Percentiles rank a stretch among this genome's conserved stretches.
These are phyloP conservation scores for Acanthiza pusilla DNA, from an alignment of 2,797 vertebrate genomes.

Conservation along the genomic window DNA sequence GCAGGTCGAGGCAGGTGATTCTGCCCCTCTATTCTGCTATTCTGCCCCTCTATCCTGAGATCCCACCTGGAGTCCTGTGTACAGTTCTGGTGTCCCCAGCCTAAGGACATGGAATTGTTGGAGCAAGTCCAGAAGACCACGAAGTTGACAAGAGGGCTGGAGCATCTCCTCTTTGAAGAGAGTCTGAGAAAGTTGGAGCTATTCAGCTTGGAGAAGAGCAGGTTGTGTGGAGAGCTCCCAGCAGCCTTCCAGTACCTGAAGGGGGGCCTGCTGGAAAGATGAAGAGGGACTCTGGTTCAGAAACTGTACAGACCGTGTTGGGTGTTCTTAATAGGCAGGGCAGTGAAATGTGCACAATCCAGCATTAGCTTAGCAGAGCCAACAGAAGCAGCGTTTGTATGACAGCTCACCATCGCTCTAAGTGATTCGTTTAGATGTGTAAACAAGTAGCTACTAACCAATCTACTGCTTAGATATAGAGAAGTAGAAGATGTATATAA, in stretches of 20 bases:
- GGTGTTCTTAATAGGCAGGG: too few species aligned
- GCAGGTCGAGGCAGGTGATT: not conserved
- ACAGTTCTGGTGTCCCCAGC: not conserved
- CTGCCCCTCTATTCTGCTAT: not conserved
- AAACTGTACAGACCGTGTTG: not conserved
- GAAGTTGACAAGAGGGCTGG: not conserved
- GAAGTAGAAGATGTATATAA: too few species aligned
- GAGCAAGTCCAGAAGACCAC: not conserved
- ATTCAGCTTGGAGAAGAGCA: not conserved
- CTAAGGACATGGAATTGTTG: not conserved
- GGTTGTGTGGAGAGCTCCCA: not conserved
- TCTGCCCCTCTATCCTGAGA: too few species aligned
- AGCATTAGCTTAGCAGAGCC: too few species aligned
- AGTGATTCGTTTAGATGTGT: too few species aligned
- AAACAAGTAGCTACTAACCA: too few species aligned
- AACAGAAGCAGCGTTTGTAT: too few species aligned
- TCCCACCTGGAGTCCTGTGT: too few species aligned
- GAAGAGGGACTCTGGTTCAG: not conserved
- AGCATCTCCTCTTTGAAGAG: fast-evolving
- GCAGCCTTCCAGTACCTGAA: not conserved
- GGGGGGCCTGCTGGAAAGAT: not conserved
- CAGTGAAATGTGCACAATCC: too few species aligned
- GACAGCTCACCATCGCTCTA: too few species aligned
- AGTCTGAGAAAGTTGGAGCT: not conserved
- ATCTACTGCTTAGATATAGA: too few species aligned